Evolutionary conservation across 1,140 invertebrate species (phyloP).

Genomic region (Drosophila paulistorum): DNA sequence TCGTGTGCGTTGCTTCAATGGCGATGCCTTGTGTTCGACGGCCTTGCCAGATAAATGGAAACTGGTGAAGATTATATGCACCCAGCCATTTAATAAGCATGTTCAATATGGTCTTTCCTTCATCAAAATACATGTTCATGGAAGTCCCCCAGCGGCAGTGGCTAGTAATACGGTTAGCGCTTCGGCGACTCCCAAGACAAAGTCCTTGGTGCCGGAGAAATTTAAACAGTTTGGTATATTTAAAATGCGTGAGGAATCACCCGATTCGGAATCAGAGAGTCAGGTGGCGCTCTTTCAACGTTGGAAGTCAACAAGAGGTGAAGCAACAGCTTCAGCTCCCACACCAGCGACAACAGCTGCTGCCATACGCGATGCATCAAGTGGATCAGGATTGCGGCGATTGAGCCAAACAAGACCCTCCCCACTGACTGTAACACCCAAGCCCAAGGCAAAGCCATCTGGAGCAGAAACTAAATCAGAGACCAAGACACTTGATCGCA

Average conservation of each 20-base stretch:
- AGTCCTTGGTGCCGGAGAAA: constrained; percentile 40
- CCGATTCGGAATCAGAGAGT: constrained; percentile 80
- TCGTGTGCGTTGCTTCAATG: constrained; percentile 90
- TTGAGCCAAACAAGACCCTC: constrained; percentile 26
- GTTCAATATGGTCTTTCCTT: constrained; percentile 92
- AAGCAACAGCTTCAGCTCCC: constrained; percentile 2
- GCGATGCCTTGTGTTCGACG: constrained; percentile 85
- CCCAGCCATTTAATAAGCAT: constrained; percentile 93
- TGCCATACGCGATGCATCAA: constrained; percentile 61
- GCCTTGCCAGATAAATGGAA: constrained; percentile 90
- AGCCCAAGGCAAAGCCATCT: background rate
- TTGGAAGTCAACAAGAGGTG: constrained; percentile 57
- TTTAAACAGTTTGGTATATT: constrained; percentile 82
- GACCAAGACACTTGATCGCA: constrained; percentile 64
- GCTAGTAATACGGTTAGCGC: constrained; percentile 70
- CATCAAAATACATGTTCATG: constrained; percentile 88
- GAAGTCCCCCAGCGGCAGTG: constrained; percentile 78
- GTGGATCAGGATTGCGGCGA: constrained; percentile 16
- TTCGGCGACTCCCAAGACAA: constrained; percentile 29
- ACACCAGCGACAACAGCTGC: constrained; percentile 39
- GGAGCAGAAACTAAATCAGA: constrained; percentile 6
- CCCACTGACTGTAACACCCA: constrained; percentile 15
- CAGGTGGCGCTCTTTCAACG: constrained; percentile 59
- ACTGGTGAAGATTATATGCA: constrained; percentile 91
- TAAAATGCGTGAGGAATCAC: constrained; percentile 85